Conservation (phyloP, 2,113 vertebrate species). For the Nothobranchius kuhntae region DNA sequence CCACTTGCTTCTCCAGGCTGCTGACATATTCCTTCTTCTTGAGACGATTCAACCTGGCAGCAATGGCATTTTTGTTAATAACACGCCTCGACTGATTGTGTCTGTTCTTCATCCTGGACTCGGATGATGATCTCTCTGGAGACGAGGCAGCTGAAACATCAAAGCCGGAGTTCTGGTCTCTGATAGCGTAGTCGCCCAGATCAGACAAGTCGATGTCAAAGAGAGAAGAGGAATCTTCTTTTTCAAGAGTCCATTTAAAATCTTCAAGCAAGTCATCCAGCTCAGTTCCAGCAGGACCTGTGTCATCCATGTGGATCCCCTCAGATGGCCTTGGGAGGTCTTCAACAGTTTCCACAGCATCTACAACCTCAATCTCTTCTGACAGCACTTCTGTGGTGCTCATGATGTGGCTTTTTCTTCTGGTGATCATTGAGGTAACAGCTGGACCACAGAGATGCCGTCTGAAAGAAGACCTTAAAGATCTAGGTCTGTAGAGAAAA, state of each 20-base stretch:
- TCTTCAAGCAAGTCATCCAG: slow-evolving; percentile 74
- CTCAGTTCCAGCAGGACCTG: slow-evolving; percentile 55
- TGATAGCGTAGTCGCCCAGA: slow-evolving; percentile 4
- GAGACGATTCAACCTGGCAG: slow-evolving; percentile 90
- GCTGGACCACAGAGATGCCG: not conserved
- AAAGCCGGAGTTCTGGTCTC: slow-evolving; percentile 28
- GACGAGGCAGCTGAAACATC: slow-evolving; percentile 39
- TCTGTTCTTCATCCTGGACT: slow-evolving; percentile 32
- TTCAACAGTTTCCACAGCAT: slow-evolving; percentile 30
- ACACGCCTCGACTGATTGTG: slow-evolving; percentile 47
- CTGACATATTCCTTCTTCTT: slow-evolving; percentile 93
- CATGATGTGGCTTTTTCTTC: slow-evolving; percentile 68
- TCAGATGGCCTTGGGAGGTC: slow-evolving; percentile 17
- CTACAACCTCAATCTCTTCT: slow-evolving; percentile 40
- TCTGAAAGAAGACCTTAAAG: not conserved
- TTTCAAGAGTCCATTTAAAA: slow-evolving; percentile 71
- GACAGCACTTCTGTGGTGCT: slow-evolving; percentile 29
- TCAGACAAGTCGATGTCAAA: slow-evolving; percentile 51
- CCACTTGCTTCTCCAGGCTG: slow-evolving; percentile 86
- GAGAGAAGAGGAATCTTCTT: slow-evolving; percentile 40
- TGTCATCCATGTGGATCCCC: slow-evolving; percentile 32
- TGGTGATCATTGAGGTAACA: slow-evolving; percentile 75
- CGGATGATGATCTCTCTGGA: slow-evolving; percentile 33
- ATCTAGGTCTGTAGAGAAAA: slow-evolving; percentile 27
- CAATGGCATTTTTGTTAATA: slow-evolving; percentile 85